Evolutionary conservation across 37 sponge, comb jelly and placozoan species (phyloP), one percentile per base, ranked within the genome.

Genomic region (Lycopodina hypogea): DNA sequence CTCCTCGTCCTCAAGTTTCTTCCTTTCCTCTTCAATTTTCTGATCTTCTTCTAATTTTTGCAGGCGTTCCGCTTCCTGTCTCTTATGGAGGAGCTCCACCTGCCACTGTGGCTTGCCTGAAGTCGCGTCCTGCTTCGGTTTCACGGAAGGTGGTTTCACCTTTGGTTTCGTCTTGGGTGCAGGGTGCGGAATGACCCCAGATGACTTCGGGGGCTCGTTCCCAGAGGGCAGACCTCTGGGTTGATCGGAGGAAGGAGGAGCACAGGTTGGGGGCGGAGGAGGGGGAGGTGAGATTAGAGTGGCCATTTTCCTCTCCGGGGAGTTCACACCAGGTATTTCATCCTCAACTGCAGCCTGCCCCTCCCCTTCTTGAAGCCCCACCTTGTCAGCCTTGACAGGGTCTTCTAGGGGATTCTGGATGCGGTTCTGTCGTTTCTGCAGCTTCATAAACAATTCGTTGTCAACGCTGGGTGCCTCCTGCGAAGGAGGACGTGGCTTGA

Each of bases 401-500:
- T 66, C 75, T 40, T 66, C 58, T 17, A 78, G 79, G 0, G 81
- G 74, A 48, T 82, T 68, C 24, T 69, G 56, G 30, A 87, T 87
- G 66, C 79, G 75, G 50, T 91, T 67, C 71, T 91, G 92, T 19
- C 92, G 74, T 9, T 84, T 45, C 72, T 62, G 38, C 42, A 91
- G 61, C 63, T 91, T 91, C 57, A 56, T 41, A 57, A 84, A 41
- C 33, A 91, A 59, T 52, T 91, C 92, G 37, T 91, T 78, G 1
- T 83, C 84, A 14, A 35, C 65, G 3, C 64, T 38, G 11, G 84
- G 78, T 21, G 66, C 75, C 6, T 71, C 37, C 11, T 71, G 66
- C 1, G 78, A 79, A 2, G 78, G 61, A 4, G 75, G 75, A 36
- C 69, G 58, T 21, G 72, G 69, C 39, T 0, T 18, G 7, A 33